Conservation (phyloP, 2,797 vertebrate species). For the Myiotriccus ornatus region DNA sequence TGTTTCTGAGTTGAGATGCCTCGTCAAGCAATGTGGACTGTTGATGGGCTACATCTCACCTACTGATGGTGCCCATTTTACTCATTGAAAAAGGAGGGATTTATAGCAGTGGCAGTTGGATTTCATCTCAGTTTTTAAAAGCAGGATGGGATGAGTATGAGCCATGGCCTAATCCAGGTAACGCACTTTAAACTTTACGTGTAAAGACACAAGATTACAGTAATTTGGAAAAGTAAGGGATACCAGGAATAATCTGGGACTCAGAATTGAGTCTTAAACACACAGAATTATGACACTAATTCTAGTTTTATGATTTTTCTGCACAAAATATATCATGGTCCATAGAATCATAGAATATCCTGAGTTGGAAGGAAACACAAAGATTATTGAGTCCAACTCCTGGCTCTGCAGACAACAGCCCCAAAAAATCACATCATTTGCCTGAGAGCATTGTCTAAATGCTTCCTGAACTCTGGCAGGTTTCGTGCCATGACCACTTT, state of each 20-base stretch:
- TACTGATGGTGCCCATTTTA: neutral
- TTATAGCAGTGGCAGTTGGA: neutral
- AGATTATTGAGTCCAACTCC: neutral
- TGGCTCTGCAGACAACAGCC: neutral
- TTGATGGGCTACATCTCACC: neutral
- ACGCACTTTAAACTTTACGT: neutral
- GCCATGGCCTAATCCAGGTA: neutral
- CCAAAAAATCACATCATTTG: neutral
- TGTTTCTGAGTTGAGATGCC: neutral
- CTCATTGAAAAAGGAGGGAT: neutral
- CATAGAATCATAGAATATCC: neutral
- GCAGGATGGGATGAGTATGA: neutral
- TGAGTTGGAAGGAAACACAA: neutral
- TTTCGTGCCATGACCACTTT: neutral
- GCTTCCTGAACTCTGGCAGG: neutral
- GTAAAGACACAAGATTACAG: neutral
- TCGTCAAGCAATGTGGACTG: neutral
- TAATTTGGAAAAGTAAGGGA: neutral
- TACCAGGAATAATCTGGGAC: neutral
- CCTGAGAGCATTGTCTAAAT: neutral
- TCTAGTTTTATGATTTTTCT: neutral
- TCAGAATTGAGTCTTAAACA: neutral
- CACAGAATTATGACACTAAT: neutral
- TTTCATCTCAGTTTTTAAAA: neutral
- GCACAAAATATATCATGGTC: neutral